Base-by-base conservation (phyloP, 2,113 vertebrate species). In the Murina feae region DNA sequence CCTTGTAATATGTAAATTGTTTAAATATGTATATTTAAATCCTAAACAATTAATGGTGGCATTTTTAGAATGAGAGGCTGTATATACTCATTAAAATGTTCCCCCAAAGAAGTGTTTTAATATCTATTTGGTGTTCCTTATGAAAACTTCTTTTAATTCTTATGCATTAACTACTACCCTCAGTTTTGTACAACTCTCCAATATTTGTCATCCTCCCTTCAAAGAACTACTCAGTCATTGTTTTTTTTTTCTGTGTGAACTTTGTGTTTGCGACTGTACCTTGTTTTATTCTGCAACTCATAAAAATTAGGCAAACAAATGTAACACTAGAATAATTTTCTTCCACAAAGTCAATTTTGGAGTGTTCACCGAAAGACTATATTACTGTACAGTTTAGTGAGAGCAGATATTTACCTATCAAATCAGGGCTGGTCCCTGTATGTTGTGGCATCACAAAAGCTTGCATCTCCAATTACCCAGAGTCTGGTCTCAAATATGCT, bases 401-500 rank as follows among this genome's bases (percentile, higher is more conserved):
- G 21, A 28, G 30, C 23, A 75, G 58, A 53, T 92, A 87, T 75
- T 88, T 39, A 39, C 55, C 72, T 85, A 37, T 53, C 53, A 68
- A 88, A 84, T 80, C 39, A 79, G 32, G 25, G 14, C 30, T 88
- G 47, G 68, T 84, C 49, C 21, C 35, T 72, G 44, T 21, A 75
- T 21, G 28, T 89, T 92, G 47, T 85, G 74, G 39, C 13, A 37
- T 58, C 90, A 88, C 71, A 84, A 84, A 91, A 90, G 14, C 39
- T 44, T 65, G 32, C 44, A 12, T 63, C 68, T 94, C 80, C n/a
- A n/a, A 9, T 88, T 74, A 60, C 55, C 14, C 55, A 75, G 39
- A 32, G 30, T 85, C 83, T 75, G 86, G 78, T 72, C 71, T 93
- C 90, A 95, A 65, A 90, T 79, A 93, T 32, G 88, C 78, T 82